These are phyloP conservation scores for Masticophis lateralis DNA, from an alignment of 2,797 vertebrate species.

Conservation along the genomic window DNA sequence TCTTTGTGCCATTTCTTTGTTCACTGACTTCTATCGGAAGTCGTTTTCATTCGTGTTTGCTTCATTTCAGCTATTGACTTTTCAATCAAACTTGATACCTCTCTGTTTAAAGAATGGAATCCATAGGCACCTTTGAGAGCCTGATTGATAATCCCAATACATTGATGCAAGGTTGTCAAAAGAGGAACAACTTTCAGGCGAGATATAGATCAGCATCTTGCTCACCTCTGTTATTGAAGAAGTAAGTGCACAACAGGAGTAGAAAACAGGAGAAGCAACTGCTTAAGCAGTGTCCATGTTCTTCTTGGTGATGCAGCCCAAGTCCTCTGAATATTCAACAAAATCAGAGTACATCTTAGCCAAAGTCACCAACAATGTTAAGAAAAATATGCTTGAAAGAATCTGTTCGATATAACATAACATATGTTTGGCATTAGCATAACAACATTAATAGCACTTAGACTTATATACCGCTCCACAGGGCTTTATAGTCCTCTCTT, in stretches of 20 bases:
- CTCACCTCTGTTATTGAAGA: background rate
- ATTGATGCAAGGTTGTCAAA: background rate
- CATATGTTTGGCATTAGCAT: background rate
- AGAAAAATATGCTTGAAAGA: background rate
- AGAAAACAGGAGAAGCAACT: background rate
- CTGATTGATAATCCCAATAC: background rate
- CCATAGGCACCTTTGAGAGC: background rate
- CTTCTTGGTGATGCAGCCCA: background rate
- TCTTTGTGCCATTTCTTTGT: constrained; percentile 2
- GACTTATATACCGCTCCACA: background rate
- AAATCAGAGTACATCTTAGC: background rate
- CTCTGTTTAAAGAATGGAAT: constrained; percentile 4
- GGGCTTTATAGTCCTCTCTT: background rate
- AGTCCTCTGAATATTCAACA: background rate
- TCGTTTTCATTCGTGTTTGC: background rate
- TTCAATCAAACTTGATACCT: background rate
- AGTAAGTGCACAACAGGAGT: background rate
- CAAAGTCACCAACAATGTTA: background rate
- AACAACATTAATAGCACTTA: background rate
- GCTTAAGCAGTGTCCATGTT: no score
- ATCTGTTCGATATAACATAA: background rate
- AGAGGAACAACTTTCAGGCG: background rate
- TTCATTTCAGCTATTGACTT: constrained; percentile 27
- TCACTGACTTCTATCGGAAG: constrained; percentile 6
- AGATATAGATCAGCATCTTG: background rate